These are phyloP conservation scores for Bergia sp. DNA, from an alignment of 92 coral and sea anemone genomes.

Conservation along the genomic window DNA sequence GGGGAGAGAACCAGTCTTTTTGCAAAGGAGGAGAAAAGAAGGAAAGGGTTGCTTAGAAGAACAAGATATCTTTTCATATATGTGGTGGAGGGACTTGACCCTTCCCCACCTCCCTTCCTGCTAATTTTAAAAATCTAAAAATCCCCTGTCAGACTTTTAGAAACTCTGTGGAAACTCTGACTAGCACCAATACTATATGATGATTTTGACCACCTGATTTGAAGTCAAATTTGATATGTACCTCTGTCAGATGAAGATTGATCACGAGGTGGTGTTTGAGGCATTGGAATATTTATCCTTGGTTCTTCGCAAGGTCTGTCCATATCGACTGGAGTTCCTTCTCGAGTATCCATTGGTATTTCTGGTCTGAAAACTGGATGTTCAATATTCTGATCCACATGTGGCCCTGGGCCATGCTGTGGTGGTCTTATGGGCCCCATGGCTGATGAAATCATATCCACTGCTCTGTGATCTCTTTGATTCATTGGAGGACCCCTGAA, in stretches of 20 bases:
- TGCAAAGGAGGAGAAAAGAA: too few species aligned
- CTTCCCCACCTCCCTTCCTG: too few species aligned
- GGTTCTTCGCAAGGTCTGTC: background rate
- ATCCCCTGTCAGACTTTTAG: too few species aligned
- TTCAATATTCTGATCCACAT: conserved; percentile 24
- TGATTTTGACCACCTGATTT: background rate
- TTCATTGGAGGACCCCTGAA: conserved; percentile 59
- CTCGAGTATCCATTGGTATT: conserved; percentile 40
- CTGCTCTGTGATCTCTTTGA: conserved; percentile 43
- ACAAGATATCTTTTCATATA: too few species aligned
- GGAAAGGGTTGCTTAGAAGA: too few species aligned
- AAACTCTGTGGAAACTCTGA: background rate
- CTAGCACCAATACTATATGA: background rate
- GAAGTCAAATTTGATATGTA: background rate
- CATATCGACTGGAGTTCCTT: background rate
- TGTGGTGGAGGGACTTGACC: too few species aligned
- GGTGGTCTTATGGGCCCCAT: conserved; percentile 13
- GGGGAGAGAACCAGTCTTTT: too few species aligned
- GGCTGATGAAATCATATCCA: conserved; percentile 17
- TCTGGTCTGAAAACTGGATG: conserved; percentile 49
- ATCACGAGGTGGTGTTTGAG: conserved; percentile 48
- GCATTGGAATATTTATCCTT: conserved; percentile 21
- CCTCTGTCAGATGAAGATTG: conserved; percentile 18
- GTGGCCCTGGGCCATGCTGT: conserved; percentile 19
- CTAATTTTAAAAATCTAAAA: too few species aligned